A percentile compares a stretch with the other conserved stretches of the same genome.
Evolutionary conservation across 2,113 vertebrate genomes (phyloP).

Genomic region (Hydrolagus affinis): DNA sequence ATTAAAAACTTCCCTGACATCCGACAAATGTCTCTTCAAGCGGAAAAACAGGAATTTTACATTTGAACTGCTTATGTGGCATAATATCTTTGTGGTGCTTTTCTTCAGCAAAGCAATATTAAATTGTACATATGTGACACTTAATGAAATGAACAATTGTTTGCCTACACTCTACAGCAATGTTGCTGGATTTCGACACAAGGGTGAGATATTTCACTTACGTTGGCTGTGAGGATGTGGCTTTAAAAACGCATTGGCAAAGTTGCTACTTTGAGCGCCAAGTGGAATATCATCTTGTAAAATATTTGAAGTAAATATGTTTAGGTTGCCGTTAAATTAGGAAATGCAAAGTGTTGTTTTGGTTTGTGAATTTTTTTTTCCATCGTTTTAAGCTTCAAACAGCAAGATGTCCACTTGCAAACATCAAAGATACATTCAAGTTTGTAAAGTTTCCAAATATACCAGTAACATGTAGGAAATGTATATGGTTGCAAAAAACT

Average conservation of each 20-base stretch:
- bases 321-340: too few species aligned
- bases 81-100: constrained; percentile 34
- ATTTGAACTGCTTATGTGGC: constrained; percentile 51
- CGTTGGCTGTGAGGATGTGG: too few species aligned
- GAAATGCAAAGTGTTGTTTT: too few species aligned
- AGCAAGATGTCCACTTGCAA: background rate
- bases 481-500: background rate
- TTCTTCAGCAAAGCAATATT: constrained; percentile 37
- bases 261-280: too few species aligned
- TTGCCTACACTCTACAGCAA: too few species aligned
- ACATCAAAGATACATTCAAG: background rate
- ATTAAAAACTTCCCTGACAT: background rate
- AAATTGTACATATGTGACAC: constrained; percentile 29
- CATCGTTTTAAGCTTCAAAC: background rate
- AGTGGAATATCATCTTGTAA: too few species aligned
- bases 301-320: too few species aligned
- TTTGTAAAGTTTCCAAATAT: background rate
- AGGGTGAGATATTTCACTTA: too few species aligned
- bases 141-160: too few species aligned
- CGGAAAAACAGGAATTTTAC: constrained; percentile 67
- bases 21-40: background rate
- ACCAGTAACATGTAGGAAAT: background rate
- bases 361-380: too few species aligned
- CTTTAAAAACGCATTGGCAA: too few species aligned
- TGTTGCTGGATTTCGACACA: too few species aligned